Percentiles rank a stretch among this genome's conserved stretches.
Evolutionary conservation across 2,797 vertebrate genomes (phyloP).

Genomic region (Centroberyx gerrardi): DNA sequence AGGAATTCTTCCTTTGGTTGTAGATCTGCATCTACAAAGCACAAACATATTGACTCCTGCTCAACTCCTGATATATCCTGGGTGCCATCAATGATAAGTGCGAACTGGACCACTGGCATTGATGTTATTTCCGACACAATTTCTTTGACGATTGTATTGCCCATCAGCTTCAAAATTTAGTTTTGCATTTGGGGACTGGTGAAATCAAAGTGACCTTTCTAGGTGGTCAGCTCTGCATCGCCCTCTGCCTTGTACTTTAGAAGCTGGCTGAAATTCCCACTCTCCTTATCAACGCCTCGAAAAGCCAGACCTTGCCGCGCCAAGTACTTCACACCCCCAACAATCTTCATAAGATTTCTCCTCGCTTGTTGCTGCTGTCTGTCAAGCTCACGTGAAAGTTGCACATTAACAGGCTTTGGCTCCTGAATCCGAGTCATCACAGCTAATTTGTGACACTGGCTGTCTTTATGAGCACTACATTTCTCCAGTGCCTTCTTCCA

Average conservation of each 20-base stretch:
- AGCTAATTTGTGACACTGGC: conserved; percentile 11
- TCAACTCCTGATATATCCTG: conserved; percentile 35
- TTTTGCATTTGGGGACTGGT: conserved; percentile 39
- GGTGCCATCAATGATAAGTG: conserved; percentile 34
- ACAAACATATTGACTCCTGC: conserved; percentile 30
- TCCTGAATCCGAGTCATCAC: not conserved
- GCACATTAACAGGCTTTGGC: too few relatives aligned
- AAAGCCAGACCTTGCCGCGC: too few relatives aligned
- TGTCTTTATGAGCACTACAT: not conserved
- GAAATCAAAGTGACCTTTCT: conserved; percentile 33
- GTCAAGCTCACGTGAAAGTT: too few relatives aligned
- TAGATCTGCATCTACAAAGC: conserved; percentile 29
- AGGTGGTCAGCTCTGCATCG: conserved; percentile 31
- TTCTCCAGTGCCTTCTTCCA: too few relatives aligned
- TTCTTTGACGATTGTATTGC: conserved; percentile 32
- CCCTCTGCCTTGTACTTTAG: conserved; percentile 34
- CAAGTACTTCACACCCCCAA: too few relatives aligned
- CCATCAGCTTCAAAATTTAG: conserved; percentile 32
- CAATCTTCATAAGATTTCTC: too few relatives aligned
- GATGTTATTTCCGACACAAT: conserved; percentile 11
- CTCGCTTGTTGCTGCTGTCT: too few relatives aligned
- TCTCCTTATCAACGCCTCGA: too few relatives aligned
- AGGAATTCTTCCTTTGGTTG: conserved; percentile 27
- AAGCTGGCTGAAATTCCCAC: conserved; percentile 3
- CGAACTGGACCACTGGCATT: conserved; percentile 23